Evolutionary conservation across 1,140 invertebrate genomes (phyloP).

Genomic region (Ridgeia piscesae): DNA sequence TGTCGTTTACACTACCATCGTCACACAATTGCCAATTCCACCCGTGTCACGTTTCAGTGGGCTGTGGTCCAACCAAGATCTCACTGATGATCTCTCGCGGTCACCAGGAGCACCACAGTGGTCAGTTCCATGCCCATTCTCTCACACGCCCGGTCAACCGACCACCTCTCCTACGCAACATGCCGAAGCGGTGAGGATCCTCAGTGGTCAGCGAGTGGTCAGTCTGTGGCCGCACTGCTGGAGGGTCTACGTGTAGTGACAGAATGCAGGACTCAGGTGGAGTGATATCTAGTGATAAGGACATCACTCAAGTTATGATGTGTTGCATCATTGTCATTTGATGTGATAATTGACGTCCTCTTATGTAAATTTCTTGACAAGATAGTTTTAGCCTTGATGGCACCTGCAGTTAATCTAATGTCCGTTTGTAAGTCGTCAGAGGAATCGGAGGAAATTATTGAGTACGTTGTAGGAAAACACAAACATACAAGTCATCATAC

Average conservation of each 20-base stretch:
- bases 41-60: not conserved
- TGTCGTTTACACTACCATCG: not conserved
- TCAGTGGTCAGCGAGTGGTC: not conserved
- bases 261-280: not conserved
- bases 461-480: not conserved
- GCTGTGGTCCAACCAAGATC: constrained; percentile 7
- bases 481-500: not conserved
- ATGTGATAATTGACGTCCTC: not conserved
- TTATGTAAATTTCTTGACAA: not conserved
- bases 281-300: not conserved
- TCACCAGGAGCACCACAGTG: constrained; percentile 9
- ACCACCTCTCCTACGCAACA: not conserved
- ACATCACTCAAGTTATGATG: not conserved
- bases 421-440: no score
- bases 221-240: not conserved
- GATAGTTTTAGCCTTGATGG: not conserved
- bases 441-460: not conserved
- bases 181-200: constrained; percentile 12
- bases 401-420: no score
- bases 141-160: constrained; percentile 5
- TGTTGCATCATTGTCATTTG: not conserved
- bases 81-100: constrained; percentile 15
- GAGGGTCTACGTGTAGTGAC: not conserved
- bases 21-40: not conserved
- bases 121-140: constrained; percentile 13